phyloP scores from a whole-genome alignment of 2,113 vertebrate species.

The Arothron firmamentum region DNA sequence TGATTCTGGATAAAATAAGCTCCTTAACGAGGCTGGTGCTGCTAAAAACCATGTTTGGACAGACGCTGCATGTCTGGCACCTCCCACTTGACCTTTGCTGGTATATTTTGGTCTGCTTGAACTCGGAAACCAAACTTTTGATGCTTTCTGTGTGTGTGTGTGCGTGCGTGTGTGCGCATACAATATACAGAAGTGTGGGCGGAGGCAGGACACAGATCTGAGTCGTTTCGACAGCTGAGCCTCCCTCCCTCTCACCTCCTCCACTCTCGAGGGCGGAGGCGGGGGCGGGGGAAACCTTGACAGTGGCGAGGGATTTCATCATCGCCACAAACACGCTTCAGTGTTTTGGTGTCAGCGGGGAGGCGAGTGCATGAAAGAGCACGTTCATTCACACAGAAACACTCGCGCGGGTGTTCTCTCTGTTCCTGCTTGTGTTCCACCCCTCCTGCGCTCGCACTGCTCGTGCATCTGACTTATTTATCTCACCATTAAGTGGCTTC shows the following conservation, averaged over 20 bases:
- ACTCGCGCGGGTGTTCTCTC: slow-evolving; percentile 25
- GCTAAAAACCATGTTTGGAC: too few species aligned
- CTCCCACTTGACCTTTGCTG: too few species aligned
- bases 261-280: slow-evolving; percentile 36
- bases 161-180: slow-evolving; percentile 28
- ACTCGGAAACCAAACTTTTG: too few species aligned
- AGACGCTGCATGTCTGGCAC: slow-evolving; percentile 11
- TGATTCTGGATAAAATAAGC: too few species aligned
- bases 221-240: slow-evolving; percentile 62
- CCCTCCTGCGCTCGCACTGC: not conserved
- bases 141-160: slow-evolving; percentile 1
- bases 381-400: slow-evolving; percentile 36
- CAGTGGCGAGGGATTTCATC: slow-evolving; percentile 26
- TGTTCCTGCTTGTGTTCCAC: slow-evolving; percentile 16
- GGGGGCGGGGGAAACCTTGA: slow-evolving; percentile 35
- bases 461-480: slow-evolving; percentile 44
- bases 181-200: slow-evolving; percentile 18
- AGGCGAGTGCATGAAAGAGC: slow-evolving; percentile 32
- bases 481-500: slow-evolving; percentile 46
- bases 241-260: slow-evolving; percentile 62
- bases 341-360: slow-evolving; percentile 1
- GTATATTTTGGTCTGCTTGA: too few species aligned
- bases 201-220: slow-evolving; percentile 57
- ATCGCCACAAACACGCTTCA: slow-evolving; percentile 15
- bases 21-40: too few species aligned